Evolutionary conservation across 2,113 vertebrate genomes (phyloP).

Genomic region (Melanerpes aurifrons): DNA sequence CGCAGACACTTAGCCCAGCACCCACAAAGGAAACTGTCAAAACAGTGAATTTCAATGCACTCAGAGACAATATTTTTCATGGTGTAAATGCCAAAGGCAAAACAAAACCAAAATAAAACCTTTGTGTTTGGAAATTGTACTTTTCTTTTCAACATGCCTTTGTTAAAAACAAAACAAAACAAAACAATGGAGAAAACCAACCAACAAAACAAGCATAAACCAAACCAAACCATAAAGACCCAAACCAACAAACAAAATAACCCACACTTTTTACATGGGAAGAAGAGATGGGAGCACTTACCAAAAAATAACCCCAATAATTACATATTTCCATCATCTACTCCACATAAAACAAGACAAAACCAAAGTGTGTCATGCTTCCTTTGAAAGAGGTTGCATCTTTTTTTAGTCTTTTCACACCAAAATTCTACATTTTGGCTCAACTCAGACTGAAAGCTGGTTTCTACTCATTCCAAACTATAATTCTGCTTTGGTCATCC

Average conservation of each 20-base stretch:
- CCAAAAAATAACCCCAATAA: accelerated
- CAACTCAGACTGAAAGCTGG: neutral
- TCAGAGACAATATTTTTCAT: neutral
- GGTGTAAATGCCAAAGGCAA: constrained; percentile 31
- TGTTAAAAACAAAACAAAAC: neutral
- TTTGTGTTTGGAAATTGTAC: neutral
- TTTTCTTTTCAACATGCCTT: neutral
- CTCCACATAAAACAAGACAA: neutral
- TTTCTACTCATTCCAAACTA: neutral
- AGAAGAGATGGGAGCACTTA: neutral
- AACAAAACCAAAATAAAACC: neutral
- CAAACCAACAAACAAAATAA: neutral
- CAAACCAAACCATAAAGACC: too few species aligned
- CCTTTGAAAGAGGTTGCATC: neutral
- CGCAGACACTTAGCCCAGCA: neutral
- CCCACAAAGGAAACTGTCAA: constrained; percentile 25
- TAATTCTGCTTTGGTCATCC: neutral
- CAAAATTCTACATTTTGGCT: neutral
- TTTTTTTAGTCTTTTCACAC: neutral
- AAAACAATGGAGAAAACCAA: neutral
- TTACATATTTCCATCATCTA: neutral
- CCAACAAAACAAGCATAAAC: too few species aligned
- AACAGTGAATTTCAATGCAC: constrained; percentile 21
- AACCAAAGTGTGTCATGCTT: neutral
- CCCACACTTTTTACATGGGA: neutral